phyloP scores from a whole-genome alignment of 1,140 invertebrate genomes.

The Dryas iulia region DNA sequence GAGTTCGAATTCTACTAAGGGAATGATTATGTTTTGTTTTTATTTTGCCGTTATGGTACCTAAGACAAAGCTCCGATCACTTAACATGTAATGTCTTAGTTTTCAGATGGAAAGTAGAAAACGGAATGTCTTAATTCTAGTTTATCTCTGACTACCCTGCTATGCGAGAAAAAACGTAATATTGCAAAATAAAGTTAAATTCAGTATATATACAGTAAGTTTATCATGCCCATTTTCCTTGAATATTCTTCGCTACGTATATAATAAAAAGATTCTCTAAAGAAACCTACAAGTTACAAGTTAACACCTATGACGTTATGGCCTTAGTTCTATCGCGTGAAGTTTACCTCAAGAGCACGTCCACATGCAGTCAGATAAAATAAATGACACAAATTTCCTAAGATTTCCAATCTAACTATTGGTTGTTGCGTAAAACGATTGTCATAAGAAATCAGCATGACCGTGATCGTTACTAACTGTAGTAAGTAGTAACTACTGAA shows the following conservation, averaged over 20 bases:
- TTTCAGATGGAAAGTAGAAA: too few species aligned
- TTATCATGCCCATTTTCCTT: too few species aligned
- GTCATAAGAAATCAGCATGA: constrained; percentile 24
- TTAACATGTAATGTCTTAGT: too few species aligned
- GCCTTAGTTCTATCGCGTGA: background rate
- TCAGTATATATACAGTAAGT: too few species aligned
- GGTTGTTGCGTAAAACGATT: constrained; percentile 25
- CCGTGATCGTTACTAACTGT: constrained; percentile 27
- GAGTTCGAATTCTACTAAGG: too few species aligned
- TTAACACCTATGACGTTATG: background rate
- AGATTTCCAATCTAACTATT: constrained; percentile 18
- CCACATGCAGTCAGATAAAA: constrained; percentile 13
- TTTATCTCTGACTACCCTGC: too few species aligned
- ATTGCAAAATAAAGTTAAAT: too few species aligned
- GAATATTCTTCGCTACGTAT: background rate
- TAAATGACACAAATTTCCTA: constrained; percentile 24
- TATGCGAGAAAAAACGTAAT: too few species aligned
- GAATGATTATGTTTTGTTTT: too few species aligned
- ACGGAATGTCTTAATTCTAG: too few species aligned
- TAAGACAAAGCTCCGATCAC: too few species aligned
- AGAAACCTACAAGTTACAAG: background rate
- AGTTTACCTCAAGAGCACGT: constrained; percentile 4
- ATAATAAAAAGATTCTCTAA: background rate
- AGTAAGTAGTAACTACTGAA: background rate
- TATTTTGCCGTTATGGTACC: too few species aligned